Evolutionary conservation across 2,797 vertebrate species (phyloP), one percentile per base, ranked within the genome.

Genomic region (Mus spretus): DNA sequence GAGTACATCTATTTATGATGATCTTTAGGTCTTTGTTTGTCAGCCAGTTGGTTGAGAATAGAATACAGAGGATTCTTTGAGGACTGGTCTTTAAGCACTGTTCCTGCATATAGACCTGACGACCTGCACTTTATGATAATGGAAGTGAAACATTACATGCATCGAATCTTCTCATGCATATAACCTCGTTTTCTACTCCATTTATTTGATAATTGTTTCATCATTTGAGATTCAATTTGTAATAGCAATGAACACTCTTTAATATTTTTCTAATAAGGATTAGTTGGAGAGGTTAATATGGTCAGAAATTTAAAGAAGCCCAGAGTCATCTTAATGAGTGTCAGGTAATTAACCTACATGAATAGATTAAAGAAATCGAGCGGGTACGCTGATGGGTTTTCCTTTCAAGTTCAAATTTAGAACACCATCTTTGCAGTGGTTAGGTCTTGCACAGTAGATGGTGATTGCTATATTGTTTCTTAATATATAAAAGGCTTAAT

Each of bases 191-290:
- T 98, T 98, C 95, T 97, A 96, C 97, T 96, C 94, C 98, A 98
- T 98, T 98, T 98, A 97, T 97, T 97, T 97, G 97, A 97, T 98
- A 98, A 98, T 98, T 98, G 96, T 98, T 98, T 98, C 97, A 98
- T 98, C 97, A 97, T 98, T 98, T 98, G 90, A 95, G 96, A 98
- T 98, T 98, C 96, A 98, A 98, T 98, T 98, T 98, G 96, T 97
- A 98, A 98, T 97, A 98, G 97, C 97, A 96, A 96, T 97, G 98
- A 98, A 97, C 78, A 96, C 87, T 97, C 96, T 97, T 97, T 97
- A 98, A 98, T 98, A 98, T 98, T 98, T 98, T 97, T 97, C 96
- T 98, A 98, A 98, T 98, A 98, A 98, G 97, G 97, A 98, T 98
- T 97, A 98, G 97, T 98, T 95, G 91, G 89, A 97, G 91, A 98